Evolutionary conservation across 2,888 invertebrate species (phyloP).

Genomic region (Nomada ferruginata): DNA sequence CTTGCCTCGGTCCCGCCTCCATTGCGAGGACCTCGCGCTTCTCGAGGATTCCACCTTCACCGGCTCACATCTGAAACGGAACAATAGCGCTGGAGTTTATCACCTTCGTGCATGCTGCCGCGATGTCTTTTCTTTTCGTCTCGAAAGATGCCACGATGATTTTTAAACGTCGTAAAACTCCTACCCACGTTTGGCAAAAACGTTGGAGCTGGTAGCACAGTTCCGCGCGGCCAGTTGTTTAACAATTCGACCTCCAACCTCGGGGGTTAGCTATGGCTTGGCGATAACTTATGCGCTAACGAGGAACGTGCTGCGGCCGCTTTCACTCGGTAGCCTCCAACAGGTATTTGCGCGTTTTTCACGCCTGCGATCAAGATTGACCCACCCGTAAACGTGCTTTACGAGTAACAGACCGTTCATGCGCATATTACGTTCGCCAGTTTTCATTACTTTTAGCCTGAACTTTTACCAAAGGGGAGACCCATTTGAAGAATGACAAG

Average conservation of each 20-base stretch:
- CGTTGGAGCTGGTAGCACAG: no score
- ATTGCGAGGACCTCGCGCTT: conserved; percentile 83
- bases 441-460: not conserved
- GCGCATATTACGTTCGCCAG: not conserved
- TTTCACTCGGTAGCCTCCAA: conserved; percentile 70
- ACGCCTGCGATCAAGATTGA: conserved; percentile 17
- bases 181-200: no score
- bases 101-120: not conserved
- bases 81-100: not conserved
- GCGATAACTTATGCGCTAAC: conserved; percentile 67
- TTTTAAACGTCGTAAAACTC: no score
- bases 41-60: conserved; percentile 75
- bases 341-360: conserved; percentile 22
- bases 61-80: conserved; percentile 80
- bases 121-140: not conserved
- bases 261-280: conserved; percentile 61
- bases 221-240: conserved; percentile 42
- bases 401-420: not conserved
- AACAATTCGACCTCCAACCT: conserved; percentile 56
- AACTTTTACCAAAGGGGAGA: not conserved
- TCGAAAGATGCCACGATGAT: not conserved
- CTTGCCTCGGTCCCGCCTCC: conserved; percentile 87
- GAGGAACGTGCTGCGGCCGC: conserved; percentile 50
- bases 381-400: not conserved
- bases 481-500: not conserved